A percentile compares a stretch with the other conserved stretches of the same genome.
phyloP scores from a whole-genome alignment of 2,113 vertebrate genomes.

The Rhizomys pruinosus region DNA sequence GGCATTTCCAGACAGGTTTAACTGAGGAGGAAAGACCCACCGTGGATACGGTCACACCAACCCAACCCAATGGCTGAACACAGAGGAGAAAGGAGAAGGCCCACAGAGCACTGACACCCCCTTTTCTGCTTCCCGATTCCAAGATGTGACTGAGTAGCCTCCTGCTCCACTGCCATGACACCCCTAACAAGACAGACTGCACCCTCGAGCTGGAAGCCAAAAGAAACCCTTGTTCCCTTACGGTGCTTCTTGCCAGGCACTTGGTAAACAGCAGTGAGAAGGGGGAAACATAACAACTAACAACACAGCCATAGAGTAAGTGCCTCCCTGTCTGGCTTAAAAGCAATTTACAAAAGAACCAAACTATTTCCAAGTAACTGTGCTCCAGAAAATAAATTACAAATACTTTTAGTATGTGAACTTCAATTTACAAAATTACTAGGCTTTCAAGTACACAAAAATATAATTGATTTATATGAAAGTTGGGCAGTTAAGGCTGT shows the following conservation, averaged over 20 bases:
- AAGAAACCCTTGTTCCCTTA: neutral
- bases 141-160: neutral
- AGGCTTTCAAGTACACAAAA: neutral
- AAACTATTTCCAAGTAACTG: conserved; percentile 17
- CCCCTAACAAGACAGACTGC: no score
- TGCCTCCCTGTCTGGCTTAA: neutral
- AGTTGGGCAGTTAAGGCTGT: neutral
- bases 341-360: conserved; percentile 27
- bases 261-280: neutral
- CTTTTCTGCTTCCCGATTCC: neutral
- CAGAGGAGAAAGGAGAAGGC: neutral
- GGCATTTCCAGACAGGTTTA: neutral
- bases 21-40: neutral
- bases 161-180: fast-evolving
- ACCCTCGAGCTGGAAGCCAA: neutral
- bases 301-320: neutral
- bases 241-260: neutral
- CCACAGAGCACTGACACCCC: neutral
- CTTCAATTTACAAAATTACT: neutral
- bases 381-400: neutral
- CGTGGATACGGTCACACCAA: neutral
- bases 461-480: neutral
- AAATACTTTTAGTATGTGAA: neutral
- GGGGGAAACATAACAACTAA: neutral
- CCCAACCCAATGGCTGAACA: neutral